Conservation (phyloP, 2,888 invertebrate genomes). For the Drosophila pseudotakahashii region DNA sequence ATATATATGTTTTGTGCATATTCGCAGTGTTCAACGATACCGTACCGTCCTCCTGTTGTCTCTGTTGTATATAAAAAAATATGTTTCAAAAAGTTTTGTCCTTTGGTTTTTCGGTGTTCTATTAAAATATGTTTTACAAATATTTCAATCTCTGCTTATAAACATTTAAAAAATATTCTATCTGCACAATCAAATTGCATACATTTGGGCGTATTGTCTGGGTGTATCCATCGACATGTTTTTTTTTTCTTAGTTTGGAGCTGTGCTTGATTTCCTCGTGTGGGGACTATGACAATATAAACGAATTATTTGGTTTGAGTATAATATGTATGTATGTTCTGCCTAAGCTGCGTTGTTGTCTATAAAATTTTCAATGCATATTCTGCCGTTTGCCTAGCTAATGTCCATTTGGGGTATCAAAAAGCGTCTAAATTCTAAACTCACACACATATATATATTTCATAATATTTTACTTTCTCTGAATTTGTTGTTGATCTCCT, state of each 20-base stretch:
- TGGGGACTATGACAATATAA: conserved; percentile 46
- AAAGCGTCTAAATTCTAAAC: conserved; percentile 61
- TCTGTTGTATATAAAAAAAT: conserved; percentile 66
- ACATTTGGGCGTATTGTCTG: conserved; percentile 71
- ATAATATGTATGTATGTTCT: conserved; percentile 17
- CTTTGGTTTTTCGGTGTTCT: conserved; percentile 36
- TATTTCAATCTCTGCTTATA: conserved; percentile 55
- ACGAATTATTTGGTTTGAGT: conserved; percentile 13
- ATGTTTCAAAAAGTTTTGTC: conserved; percentile 68
- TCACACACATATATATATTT: conserved; percentile 40
- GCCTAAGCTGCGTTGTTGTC: conserved; percentile 56
- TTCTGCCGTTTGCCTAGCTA: conserved; percentile 61
- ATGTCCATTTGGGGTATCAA: conserved; percentile 63
- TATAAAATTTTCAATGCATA: conserved; percentile 54
- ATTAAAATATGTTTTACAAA: conserved; percentile 64
- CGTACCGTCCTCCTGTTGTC: conserved; percentile 1
- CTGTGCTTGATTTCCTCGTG: conserved; percentile 25
- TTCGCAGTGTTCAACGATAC: conserved; percentile 40
- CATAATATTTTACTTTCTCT: conserved; percentile 22
- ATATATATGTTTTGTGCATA: conserved; percentile 61
- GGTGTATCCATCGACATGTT: conserved; percentile 54
- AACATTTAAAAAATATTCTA: conserved; percentile 79
- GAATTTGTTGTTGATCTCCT: conserved; percentile 4
- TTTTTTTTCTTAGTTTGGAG: conserved; percentile 34
- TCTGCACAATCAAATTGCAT: conserved; percentile 77